phyloP scores from a whole-genome alignment of 1,140 invertebrate genomes.

The Drosophila auraria region DNA sequence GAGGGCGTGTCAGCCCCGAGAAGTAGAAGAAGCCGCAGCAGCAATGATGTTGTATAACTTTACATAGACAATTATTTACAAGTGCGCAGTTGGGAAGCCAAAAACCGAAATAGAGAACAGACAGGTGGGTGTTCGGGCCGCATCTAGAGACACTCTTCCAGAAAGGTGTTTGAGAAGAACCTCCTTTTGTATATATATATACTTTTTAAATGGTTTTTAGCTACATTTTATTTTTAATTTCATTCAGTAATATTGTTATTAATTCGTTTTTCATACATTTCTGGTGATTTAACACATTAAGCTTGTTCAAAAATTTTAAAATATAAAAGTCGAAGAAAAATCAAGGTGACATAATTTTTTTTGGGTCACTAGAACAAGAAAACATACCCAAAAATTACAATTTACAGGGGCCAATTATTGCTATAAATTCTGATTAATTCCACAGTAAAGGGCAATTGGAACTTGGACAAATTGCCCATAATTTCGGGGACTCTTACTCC shows the following conservation, averaged over 20 bases:
- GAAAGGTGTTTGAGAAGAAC: background rate
- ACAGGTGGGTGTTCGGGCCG: conserved; percentile 16
- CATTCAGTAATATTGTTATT: no score
- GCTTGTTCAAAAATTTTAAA: no score
- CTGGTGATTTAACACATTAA: no score
- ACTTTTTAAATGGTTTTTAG: background rate
- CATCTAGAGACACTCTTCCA: conserved; percentile 5
- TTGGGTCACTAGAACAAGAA: no score
- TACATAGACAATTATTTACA: conserved; percentile 82
- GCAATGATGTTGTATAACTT: conserved; percentile 65
- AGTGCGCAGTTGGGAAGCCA: conserved; percentile 62
- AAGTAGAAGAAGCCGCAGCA: conserved; percentile 11
- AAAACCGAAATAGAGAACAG: conserved; percentile 11
- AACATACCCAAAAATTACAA: no score
- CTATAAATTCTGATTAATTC: background rate
- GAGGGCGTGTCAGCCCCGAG: background rate
- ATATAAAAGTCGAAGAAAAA: no score
- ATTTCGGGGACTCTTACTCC: conserved; percentile 13
- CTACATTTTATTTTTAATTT: no score
- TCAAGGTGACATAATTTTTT: no score
- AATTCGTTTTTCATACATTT: no score
- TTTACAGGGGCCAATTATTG: no score
- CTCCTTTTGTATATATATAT: background rate
- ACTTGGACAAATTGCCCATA: conserved; percentile 13
- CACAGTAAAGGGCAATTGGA: background rate